Evolutionary conservation across 2,888 invertebrate species (phyloP).

Genomic region (Andrena bicolor): DNA sequence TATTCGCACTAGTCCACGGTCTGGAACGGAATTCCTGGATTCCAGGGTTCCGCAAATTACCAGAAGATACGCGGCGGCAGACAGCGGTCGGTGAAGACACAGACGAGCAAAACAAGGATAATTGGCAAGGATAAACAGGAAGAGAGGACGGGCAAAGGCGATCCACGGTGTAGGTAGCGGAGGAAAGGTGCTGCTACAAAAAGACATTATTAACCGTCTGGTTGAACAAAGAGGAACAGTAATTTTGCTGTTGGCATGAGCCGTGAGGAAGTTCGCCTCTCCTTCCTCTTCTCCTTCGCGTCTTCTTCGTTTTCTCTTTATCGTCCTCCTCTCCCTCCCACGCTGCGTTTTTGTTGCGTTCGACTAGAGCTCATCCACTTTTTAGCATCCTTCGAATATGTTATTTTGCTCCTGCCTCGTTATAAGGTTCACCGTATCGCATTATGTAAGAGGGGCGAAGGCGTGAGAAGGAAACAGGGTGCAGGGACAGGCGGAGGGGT

Average conservation of each 20-base stretch:
- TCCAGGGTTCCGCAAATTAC: constrained; percentile 67
- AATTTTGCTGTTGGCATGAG: constrained; percentile 38
- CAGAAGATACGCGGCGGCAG: constrained; percentile 58
- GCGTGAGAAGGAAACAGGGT: too few species aligned
- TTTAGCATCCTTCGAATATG: neutral
- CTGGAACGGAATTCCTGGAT: constrained; percentile 74
- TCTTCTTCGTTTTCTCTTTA: constrained; percentile 17
- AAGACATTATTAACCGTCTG: constrained; percentile 73
- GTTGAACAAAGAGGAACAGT: constrained; percentile 61
- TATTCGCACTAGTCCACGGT: constrained; percentile 52
- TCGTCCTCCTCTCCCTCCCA: neutral
- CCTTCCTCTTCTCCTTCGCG: constrained; percentile 21
- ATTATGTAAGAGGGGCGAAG: neutral
- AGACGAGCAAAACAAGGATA: constrained; percentile 26
- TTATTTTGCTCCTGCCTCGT: neutral
- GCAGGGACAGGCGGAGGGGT: too few species aligned
- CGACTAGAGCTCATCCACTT: neutral
- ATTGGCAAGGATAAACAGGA: constrained; percentile 8
- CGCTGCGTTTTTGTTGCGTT: neutral
- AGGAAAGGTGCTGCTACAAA: constrained; percentile 63
- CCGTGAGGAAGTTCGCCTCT: constrained; percentile 32
- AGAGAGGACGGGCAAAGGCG: constrained; percentile 20
- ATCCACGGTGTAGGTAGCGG: constrained; percentile 49
- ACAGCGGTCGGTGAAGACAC: constrained; percentile 34
- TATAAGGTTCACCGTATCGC: neutral